Percentiles rank a stretch among this genome's conserved stretches.
Conservation (phyloP, 2,113 vertebrate genomes). For the Epinephelus fuscoguttatus region DNA sequence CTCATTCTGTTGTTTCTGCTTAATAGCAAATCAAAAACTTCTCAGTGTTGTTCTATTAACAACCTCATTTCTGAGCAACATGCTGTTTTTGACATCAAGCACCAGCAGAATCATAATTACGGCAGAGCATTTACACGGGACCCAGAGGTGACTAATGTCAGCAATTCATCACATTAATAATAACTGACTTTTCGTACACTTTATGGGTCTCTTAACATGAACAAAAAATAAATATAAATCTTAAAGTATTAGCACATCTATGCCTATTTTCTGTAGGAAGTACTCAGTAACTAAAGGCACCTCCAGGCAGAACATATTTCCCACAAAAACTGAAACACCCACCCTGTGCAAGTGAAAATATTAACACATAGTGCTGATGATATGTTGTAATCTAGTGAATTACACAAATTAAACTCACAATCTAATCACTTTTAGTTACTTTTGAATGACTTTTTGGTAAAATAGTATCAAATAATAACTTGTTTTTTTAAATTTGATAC, state of each 20-base stretch:
- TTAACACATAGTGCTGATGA: too few relatives aligned
- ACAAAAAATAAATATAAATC: constrained; percentile 6
- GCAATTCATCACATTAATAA: constrained; percentile 19
- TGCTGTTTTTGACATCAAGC: neutral
- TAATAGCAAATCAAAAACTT: constrained; percentile 41
- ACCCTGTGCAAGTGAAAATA: too few relatives aligned
- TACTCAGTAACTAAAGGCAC: neutral
- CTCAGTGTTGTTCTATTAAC: constrained; percentile 39
- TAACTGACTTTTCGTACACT: constrained; percentile 13
- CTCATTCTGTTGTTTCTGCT: constrained; percentile 51
- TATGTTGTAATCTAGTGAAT: neutral
- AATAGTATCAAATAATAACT: neutral
- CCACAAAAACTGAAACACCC: too few relatives aligned
- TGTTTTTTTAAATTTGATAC: too few relatives aligned
- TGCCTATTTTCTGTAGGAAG: neutral
- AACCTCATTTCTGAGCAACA: constrained; percentile 35
- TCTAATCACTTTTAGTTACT: neutral
- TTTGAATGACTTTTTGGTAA: neutral
- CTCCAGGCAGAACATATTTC: neutral
- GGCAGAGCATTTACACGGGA: neutral
- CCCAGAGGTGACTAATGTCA: constrained; percentile 13
- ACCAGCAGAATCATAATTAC: constrained; percentile 16
- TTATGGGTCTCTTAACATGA: neutral
- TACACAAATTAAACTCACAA: neutral
- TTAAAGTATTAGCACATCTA: neutral